Percentiles rank a stretch among this genome's conserved stretches.
Evolutionary conservation across 2,797 vertebrate species (phyloP).

Genomic region (Gymnocypris eckloni): DNA sequence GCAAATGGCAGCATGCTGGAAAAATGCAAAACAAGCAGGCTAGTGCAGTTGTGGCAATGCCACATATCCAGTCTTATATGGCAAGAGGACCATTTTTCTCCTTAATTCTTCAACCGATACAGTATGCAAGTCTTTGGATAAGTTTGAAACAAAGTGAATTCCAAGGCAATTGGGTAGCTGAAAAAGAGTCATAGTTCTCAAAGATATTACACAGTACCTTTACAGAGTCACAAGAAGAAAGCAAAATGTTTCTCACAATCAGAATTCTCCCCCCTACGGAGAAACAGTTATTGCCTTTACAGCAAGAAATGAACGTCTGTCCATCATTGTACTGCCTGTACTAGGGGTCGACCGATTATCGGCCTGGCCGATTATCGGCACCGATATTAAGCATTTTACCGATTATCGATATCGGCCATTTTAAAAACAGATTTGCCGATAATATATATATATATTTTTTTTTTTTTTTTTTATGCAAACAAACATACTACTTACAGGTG

Average conservation of each 20-base stretch:
- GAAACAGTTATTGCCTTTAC: slow-evolving; percentile 45
- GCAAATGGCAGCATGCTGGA: slow-evolving; percentile 44
- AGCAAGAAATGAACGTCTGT: slow-evolving; percentile 50
- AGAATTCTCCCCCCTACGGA: slow-evolving; percentile 43
- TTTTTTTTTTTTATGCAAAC: too few species aligned
- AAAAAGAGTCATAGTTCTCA: slow-evolving; percentile 47
- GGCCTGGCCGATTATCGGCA: too few species aligned
- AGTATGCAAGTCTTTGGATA: slow-evolving; percentile 38
- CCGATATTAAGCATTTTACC: too few species aligned
- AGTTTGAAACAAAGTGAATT: slow-evolving; percentile 44
- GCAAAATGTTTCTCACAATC: slow-evolving; percentile 52
- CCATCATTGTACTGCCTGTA: background rate
- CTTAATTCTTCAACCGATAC: slow-evolving; percentile 30
- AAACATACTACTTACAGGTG: too few species aligned
- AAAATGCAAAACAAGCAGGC: slow-evolving; percentile 27
- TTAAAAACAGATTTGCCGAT: too few species aligned
- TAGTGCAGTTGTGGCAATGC: slow-evolving; percentile 42
- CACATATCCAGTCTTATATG: slow-evolving; percentile 35
- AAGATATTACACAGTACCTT: slow-evolving; percentile 40
- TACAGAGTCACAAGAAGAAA: slow-evolving; percentile 21
- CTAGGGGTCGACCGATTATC: too few species aligned
- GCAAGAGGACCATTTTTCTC: slow-evolving; percentile 46
- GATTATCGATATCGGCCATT: too few species aligned
- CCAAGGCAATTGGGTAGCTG: slow-evolving; percentile 44
- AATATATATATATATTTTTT: too few species aligned